These are phyloP conservation scores for Carduelis carduelis DNA, from an alignment of 2,797 vertebrate species.

Conservation along the genomic window DNA sequence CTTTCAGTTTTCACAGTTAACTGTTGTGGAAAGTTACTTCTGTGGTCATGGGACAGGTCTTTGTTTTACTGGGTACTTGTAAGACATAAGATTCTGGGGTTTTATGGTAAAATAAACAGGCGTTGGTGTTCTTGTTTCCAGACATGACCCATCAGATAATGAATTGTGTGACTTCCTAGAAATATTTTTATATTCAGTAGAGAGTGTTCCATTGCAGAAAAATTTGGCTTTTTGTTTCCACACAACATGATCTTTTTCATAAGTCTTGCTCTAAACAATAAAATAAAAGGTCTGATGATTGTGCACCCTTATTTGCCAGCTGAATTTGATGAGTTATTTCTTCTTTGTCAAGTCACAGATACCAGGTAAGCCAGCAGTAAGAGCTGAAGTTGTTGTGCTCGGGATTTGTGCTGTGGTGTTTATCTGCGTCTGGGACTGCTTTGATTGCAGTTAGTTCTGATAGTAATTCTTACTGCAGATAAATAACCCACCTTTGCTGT, in stretches of 20 bases:
- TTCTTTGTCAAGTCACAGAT: not conserved
- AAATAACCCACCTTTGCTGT: not conserved
- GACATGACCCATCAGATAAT: not conserved
- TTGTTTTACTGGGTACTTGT: not conserved
- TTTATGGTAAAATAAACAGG: not conserved
- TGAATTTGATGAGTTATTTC: not conserved
- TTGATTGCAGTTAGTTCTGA: accelerated
- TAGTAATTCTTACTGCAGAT: not conserved
- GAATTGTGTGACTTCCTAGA: not conserved
- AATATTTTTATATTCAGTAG: not conserved
- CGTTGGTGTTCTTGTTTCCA: not conserved
- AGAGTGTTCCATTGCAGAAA: not conserved
- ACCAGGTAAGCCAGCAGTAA: not conserved
- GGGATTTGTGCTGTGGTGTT: not conserved
- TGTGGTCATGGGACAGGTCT: not conserved
- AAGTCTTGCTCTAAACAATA: not conserved
- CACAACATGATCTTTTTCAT: not conserved
- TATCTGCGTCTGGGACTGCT: not conserved
- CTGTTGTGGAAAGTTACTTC: not conserved
- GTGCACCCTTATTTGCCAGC: not conserved
- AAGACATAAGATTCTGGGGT: accelerated
- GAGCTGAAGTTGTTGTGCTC: not conserved
- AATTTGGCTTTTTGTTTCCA: not conserved
- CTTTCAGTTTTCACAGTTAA: not conserved
- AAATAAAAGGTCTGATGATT: not conserved